These are phyloP conservation scores for Telenomus remus DNA, from an alignment of 1,140 invertebrate genomes.

Conservation along the genomic window DNA sequence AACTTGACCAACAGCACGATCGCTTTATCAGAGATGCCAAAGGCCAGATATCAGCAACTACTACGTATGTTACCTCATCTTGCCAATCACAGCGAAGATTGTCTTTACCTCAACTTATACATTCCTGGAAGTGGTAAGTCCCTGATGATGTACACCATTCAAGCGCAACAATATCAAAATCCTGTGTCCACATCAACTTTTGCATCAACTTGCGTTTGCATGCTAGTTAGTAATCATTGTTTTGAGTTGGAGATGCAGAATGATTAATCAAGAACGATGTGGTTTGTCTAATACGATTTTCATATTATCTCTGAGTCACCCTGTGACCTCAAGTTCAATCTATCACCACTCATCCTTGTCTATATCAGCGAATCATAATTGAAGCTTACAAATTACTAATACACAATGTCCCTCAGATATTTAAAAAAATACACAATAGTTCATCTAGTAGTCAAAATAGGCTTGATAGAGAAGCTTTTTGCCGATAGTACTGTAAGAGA, in stretches of 20 bases:
- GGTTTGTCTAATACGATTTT: slow-evolving; percentile 43
- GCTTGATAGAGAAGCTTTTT: too few species aligned
- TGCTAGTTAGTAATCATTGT: too few species aligned
- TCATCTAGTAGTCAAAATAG: slow-evolving; percentile 1
- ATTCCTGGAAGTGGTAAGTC: slow-evolving; percentile 87
- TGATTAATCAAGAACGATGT: slow-evolving; percentile 6
- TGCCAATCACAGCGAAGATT: slow-evolving; percentile 90
- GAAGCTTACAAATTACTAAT: slow-evolving; percentile 41
- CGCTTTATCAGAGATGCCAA: slow-evolving; percentile 82
- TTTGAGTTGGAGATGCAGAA: background rate
- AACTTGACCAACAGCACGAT: slow-evolving; percentile 83
- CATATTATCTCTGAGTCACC: slow-evolving; percentile 27
- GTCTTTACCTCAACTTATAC: slow-evolving; percentile 92
- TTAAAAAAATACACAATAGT: slow-evolving; percentile 38
- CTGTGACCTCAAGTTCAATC: slow-evolving; percentile 23
- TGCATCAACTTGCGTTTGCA: too few species aligned
- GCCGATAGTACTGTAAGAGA: too few species aligned
- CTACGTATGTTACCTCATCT: slow-evolving; percentile 80
- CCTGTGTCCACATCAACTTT: too few species aligned
- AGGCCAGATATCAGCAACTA: slow-evolving; percentile 81
- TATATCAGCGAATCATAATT: slow-evolving; percentile 51
- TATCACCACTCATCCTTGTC: slow-evolving; percentile 31
- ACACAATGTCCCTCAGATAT: too few species aligned
- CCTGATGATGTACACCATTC: slow-evolving; percentile 33
- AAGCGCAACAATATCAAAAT: slow-evolving; percentile 13